Percentiles rank a stretch among this genome's conserved stretches.
These are phyloP conservation scores for Leucozona laternaria DNA, from an alignment of 2,888 invertebrate genomes.

Conservation along the genomic window DNA sequence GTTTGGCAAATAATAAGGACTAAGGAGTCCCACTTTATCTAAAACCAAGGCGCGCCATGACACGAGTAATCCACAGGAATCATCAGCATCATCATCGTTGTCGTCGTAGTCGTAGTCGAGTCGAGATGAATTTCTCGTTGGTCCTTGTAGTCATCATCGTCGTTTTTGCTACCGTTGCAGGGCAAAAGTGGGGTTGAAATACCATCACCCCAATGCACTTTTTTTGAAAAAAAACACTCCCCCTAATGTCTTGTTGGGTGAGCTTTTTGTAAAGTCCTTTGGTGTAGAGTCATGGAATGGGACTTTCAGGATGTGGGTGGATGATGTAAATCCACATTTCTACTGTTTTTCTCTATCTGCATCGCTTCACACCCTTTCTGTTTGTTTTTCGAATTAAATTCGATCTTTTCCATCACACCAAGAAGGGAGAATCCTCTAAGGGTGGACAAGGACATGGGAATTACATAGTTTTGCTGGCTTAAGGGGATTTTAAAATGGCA, in stretches of 20 bases:
- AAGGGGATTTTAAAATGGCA: conserved; percentile 61
- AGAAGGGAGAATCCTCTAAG: not conserved
- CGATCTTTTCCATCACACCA: conserved; percentile 63
- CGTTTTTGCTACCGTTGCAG: conserved; percentile 42
- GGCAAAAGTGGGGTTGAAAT: conserved; percentile 35
- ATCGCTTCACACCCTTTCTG: conserved; percentile 76
- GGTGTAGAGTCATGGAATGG: not conserved
- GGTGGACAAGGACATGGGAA: conserved; percentile 68
- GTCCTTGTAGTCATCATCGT: conserved; percentile 6
- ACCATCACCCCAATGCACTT: conserved; percentile 52
- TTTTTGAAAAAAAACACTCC: conserved; percentile 48
- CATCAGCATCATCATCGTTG: conserved; percentile 68
- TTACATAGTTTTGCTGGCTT: conserved; percentile 63
- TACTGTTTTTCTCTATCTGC: conserved; percentile 64
- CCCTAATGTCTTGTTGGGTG: not conserved
- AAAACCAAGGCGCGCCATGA: conserved; percentile 64
- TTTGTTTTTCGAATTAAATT: conserved; percentile 76
- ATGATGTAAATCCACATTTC: conserved; percentile 65
- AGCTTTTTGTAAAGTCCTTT: conserved; percentile 8
- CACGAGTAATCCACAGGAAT: conserved; percentile 72
- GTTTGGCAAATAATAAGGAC: conserved; percentile 69
- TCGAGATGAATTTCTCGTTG: conserved; percentile 19
- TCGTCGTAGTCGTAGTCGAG: conserved; percentile 20
- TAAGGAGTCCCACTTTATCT: conserved; percentile 58
- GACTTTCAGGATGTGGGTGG: conserved; percentile 58